Evolutionary conservation across 2,797 vertebrate species (phyloP), one percentile per base, ranked within the genome.

Genomic region (Antennarius maculatus): DNA sequence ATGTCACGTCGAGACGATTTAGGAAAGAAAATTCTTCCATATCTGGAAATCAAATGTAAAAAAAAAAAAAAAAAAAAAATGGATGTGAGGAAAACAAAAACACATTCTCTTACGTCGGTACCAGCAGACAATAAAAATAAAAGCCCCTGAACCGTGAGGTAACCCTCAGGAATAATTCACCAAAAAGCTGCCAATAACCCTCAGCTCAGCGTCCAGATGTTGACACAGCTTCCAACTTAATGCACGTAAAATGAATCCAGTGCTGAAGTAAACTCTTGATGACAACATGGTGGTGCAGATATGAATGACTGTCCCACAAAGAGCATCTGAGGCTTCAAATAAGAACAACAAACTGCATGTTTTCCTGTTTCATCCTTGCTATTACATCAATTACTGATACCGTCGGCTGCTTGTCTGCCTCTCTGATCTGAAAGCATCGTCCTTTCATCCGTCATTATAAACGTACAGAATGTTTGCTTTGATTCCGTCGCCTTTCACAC

Each of bases 361-460:
- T 37, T 48, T 39, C 52, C 58, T 23, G 23, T 2, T 23, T 23
- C 23, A 23, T 23, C 23, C 23, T 23, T 23, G 23, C 23, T 23
- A 23, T 23, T 23, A 23, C 23, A 23, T 23, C 1, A 23, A 23
- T 23, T 23, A 23, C 23, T 23, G 23, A 23, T 23, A 23, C 23
- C 23, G 23, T 23, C 23, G 23, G 23, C 23, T 23, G 23, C 1
- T 23, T 23, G 23, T 23, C 23, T 75, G 63, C 37, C 70, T 61
- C 56, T 47, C 76, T 77, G 60, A 63, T 83, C 81, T 16, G n/a
- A 76, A 84, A 69, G 67, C 79, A 78, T 86, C 72, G 75, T 14
- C 45, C 69, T 76, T 76, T 82, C 66, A 83, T 77, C 74, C 60
- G 37, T 81, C 57, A 79, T 53, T 47, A 42, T 64, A 66, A 82